phyloP scores from a whole-genome alignment of 2,797 vertebrate genomes.

The Enoplosus armatus region DNA sequence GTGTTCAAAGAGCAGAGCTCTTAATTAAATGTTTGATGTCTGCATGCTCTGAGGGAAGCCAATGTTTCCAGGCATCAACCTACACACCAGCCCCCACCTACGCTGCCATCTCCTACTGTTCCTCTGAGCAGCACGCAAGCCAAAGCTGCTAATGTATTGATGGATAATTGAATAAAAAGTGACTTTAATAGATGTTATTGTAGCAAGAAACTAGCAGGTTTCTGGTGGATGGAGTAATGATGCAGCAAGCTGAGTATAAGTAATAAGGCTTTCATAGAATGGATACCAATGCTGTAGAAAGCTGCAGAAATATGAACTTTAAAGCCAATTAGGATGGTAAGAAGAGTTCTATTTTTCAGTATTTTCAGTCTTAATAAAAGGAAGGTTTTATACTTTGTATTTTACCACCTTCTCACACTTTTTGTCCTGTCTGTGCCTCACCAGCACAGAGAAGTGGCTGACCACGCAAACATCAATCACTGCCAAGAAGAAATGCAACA shows the following conservation, averaged over 20 bases:
- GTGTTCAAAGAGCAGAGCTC: slow-evolving; percentile 57
- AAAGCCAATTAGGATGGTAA: background rate
- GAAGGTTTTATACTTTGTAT: slow-evolving; percentile 5
- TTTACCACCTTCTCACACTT: background rate
- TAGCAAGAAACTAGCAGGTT: background rate
- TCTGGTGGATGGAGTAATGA: background rate
- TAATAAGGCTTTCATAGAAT: background rate
- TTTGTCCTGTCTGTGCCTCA: slow-evolving; percentile 27
- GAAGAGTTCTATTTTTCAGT: background rate
- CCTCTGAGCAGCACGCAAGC: slow-evolving; percentile 25
- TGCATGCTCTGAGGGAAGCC: slow-evolving; percentile 35
- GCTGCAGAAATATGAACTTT: slow-evolving; percentile 2
- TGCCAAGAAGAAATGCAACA: slow-evolving; percentile 62
- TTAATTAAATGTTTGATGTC: slow-evolving; percentile 70
- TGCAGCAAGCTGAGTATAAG: background rate
- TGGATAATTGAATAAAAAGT: slow-evolving; percentile 27
- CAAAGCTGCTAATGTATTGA: slow-evolving; percentile 8
- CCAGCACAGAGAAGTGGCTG: slow-evolving; percentile 20
- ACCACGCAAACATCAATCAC: slow-evolving; percentile 60
- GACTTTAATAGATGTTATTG: slow-evolving; percentile 3
- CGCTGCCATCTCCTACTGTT: slow-evolving; percentile 32
- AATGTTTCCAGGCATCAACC: slow-evolving; percentile 21
- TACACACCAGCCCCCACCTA: slow-evolving; percentile 51
- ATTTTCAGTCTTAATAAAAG: background rate
- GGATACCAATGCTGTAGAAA: background rate